phyloP scores from a whole-genome alignment of 2,113 vertebrate genomes.

The Phaethornis superciliosus region DNA sequence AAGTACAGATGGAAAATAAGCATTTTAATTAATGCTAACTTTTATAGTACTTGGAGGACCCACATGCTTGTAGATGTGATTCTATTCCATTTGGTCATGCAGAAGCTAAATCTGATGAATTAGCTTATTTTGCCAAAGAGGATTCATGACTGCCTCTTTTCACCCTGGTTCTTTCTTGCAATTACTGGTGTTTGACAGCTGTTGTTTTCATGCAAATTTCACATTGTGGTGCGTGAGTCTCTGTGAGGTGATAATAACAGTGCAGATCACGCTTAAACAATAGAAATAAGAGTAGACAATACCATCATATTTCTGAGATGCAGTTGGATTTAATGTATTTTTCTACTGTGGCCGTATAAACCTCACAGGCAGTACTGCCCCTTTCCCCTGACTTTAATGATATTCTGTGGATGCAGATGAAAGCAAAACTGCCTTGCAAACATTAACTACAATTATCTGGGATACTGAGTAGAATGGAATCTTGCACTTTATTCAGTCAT shows the following conservation, averaged over 20 bases:
- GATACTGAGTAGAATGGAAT: accelerated
- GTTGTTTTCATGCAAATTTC: slow-evolving; percentile 73
- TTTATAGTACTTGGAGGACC: slow-evolving; percentile 32
- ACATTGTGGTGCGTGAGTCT: not conserved
- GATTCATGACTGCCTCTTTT: slow-evolving; percentile 43
- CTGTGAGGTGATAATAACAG: slow-evolving; percentile 48
- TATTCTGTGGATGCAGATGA: not conserved
- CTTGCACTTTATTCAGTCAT: not conserved
- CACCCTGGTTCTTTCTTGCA: slow-evolving; percentile 20
- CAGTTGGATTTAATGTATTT: not conserved
- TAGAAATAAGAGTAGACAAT: not conserved
- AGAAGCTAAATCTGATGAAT: slow-evolving; percentile 56
- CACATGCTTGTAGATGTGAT: slow-evolving; percentile 3
- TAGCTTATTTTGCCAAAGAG: slow-evolving; percentile 49
- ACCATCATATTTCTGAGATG: not conserved
- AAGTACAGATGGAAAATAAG: slow-evolving; percentile 57
- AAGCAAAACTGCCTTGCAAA: not conserved
- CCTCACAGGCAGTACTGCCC: not conserved
- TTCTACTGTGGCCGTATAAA: not conserved
- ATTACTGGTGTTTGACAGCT: slow-evolving; percentile 69
- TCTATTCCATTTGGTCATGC: slow-evolving; percentile 27
- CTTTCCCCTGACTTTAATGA: not conserved
- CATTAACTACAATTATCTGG: not conserved
- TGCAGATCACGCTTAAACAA: not conserved
- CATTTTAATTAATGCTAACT: slow-evolving; percentile 69